Evolutionary conservation across 2,113 vertebrate species (phyloP), one percentile per base, ranked within the genome.

Genomic region (Ailuropoda melanoleuca): DNA sequence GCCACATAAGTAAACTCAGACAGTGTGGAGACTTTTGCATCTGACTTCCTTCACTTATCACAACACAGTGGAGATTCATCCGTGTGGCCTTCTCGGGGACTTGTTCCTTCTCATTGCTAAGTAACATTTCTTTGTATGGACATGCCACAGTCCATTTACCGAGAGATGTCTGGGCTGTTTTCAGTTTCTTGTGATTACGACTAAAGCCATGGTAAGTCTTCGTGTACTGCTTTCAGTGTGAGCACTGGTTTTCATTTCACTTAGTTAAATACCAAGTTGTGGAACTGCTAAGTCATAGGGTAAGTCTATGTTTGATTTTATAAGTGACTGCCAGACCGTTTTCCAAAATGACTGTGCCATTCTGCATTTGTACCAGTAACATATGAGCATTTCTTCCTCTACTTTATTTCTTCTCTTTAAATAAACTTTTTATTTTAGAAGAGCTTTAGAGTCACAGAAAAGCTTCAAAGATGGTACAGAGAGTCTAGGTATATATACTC

Each of bases 331-430:
- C 15, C 23, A 91, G 50, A 48, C 43, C 60, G 21, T 19, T 82
- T 89, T 43, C 64, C 74, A 75, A 85, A 88, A 80, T 46, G 26
- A 8, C 62, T 39, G 1, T 31, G n/a, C 19, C 62, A 56, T 74
- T 93, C 24, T 90, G 62, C 13, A 82, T 85, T 72, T 93, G 55
- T 18, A 66, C 58, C 56, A 68, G 56, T 78, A 92, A 18, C 1
- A 0, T 34, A 37, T 21, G 81, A 90, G 50, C 62, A 56, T 37
- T 78, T 37, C 48, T 75, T 87, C 31, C 58, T 90, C 60, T 77
- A 64, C 21, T 82, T 90, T 74, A 39, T 82, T 88, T 95, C 50
- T 70, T 64, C 39, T 46, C 68, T 88, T 88, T 80, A 74, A 92
- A 82, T 77, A 86, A 39, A 48, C 39, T 34, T 85, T 93, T 85